A percentile compares a stretch with the other conserved stretches of the same genome.
Evolutionary conservation across 2,113 vertebrate species (phyloP).

Genomic region (Eptesicus fuscus): DNA sequence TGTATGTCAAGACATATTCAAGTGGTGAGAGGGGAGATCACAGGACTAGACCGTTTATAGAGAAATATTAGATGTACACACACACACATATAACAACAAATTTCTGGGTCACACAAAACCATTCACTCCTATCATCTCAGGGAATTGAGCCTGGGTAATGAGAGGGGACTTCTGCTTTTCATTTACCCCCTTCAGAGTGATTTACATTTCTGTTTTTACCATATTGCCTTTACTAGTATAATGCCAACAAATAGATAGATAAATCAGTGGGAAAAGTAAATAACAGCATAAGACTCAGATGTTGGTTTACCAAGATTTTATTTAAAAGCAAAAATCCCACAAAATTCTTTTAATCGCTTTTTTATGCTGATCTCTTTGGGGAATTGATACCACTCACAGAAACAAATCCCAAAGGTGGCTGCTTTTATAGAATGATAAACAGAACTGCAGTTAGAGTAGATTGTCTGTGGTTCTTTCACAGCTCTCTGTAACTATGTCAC

Average conservation of each 20-base stretch:
- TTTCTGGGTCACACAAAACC: neutral
- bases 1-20: neutral
- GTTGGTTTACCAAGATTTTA: neutral
- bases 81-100: neutral
- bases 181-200: neutral
- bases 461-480: neutral
- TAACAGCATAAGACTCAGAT: neutral
- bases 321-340: slow-evolving; percentile 3
- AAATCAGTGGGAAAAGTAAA: neutral
- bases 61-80: neutral
- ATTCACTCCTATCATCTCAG: neutral
- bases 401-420: neutral
- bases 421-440: neutral
- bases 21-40: neutral
- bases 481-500: neutral
- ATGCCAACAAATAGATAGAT: slow-evolving; percentile 5
- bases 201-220: slow-evolving; percentile 10
- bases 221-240: neutral
- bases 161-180: neutral
- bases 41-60: neutral
- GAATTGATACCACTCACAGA: neutral
- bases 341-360: neutral
- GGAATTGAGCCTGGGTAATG: neutral
- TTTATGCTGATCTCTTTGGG: neutral
- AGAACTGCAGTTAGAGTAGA: neutral